phyloP scores from a whole-genome alignment of 2,888 invertebrate species.

The Diarsia mendica region DNA sequence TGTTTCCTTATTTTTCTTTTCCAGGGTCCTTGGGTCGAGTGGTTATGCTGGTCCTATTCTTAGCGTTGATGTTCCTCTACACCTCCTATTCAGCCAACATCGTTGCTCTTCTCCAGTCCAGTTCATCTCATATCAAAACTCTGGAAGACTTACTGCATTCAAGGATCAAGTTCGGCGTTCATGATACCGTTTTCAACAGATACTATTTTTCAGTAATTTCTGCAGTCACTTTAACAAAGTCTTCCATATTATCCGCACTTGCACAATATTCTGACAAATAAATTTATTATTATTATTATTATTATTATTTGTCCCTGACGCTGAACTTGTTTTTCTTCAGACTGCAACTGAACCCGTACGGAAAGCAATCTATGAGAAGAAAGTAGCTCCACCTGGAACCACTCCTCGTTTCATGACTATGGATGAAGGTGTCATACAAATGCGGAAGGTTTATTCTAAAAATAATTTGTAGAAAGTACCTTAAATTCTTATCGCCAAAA shows the following conservation, averaged over 20 bases:
- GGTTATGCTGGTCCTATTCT: conserved; percentile 91
- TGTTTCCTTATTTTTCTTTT: conserved; percentile 48
- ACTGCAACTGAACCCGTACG: conserved; percentile 91
- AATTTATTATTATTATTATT: too few relatives aligned
- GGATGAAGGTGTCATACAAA: conserved; percentile 91
- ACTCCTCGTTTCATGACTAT: conserved; percentile 90
- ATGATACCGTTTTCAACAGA: conserved; percentile 92
- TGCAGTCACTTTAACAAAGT: background rate
- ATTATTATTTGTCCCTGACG: background rate
- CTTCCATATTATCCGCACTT: background rate
- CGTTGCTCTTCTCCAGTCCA: conserved; percentile 93
- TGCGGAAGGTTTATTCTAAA: conserved; percentile 83
- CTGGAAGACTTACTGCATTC: conserved; percentile 92
- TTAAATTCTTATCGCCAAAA: background rate
- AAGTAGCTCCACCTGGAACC: conserved; percentile 91
- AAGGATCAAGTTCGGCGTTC: conserved; percentile 92
- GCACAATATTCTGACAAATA: too few relatives aligned
- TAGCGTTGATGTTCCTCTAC: conserved; percentile 92
- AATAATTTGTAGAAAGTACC: background rate
- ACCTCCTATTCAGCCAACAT: conserved; percentile 94
- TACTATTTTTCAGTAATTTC: conserved; percentile 91
- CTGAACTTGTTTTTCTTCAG: conserved; percentile 78
- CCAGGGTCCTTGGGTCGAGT: conserved; percentile 89
- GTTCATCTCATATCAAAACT: conserved; percentile 92
- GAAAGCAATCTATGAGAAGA: conserved; percentile 91